Base-by-base conservation (phyloP, 2,888 invertebrate genomes). In the Nudaria mundana region DNA sequence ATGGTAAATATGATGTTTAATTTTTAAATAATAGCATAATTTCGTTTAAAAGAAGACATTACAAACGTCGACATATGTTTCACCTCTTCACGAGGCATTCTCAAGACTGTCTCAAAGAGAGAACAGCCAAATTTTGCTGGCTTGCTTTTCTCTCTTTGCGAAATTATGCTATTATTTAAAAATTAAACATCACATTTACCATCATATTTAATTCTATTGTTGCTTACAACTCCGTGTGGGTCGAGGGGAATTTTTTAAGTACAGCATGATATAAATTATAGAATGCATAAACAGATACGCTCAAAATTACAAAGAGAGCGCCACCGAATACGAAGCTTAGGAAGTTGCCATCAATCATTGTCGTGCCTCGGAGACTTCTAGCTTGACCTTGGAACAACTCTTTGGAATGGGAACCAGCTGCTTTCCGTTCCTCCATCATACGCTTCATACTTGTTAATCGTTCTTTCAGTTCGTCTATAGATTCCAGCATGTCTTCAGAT, bases 261-360 rank as follows among this genome's bases (percentile, higher is more conserved):
- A 96, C 94, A 2, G 77, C 77, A 12, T 73, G 65, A 37, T 78
- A 78, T 0, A 96, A 87, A 76, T 95, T 95, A 62, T 95, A 95
- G 72, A 97, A 97, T 0, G 96, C 96, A 66, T 96, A 96, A 1
- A 94, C 90, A 36, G 95, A 95, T 25, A 96, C 96, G 58, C 93
- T 92, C 5, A 96, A 76, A 40, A 97, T 96, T 28, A 95, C 93
- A 6, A 94, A 63, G 3, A 96, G 85, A 1, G 95, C 95, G 0
- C 93, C 92, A 1, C 93, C 94, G 64, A 96, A 96, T 23, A 96
- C 95, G 57, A 95, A 91, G 62, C 95, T 95, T 0, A 97, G 86
- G 69, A 96, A 95, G 68, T 93, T 94, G 1, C 94, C 94, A 66
- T 96, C 95, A 28, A 96, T 95, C 68, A 96, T 92, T 25, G 91